Percentiles rank a stretch among this genome's conserved stretches.
phyloP scores from a whole-genome alignment of 2,888 invertebrate species.

The Sinelater perroti region DNA sequence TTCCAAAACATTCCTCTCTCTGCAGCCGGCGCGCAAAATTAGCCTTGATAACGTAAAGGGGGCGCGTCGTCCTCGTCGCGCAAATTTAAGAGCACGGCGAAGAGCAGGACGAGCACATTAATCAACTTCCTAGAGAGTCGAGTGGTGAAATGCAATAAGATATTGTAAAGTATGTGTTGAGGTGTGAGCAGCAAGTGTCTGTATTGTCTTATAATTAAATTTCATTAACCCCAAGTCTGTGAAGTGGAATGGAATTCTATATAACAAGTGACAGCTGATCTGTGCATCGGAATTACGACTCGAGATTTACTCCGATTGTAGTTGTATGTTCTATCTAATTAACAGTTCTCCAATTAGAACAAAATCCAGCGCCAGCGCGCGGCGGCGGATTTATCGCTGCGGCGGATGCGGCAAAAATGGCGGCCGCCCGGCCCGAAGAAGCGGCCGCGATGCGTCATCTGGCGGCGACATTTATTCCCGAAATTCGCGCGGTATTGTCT shows the following conservation, averaged over 20 bases:
- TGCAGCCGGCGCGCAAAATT: no score
- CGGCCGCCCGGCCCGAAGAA: constrained; percentile 13
- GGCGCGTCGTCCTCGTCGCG: constrained; percentile 2
- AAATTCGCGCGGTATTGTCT: constrained; percentile 41
- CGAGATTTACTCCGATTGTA: constrained; percentile 43
- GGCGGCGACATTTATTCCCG: constrained; percentile 33
- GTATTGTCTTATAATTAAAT: constrained; percentile 59
- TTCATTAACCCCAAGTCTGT: constrained; percentile 56
- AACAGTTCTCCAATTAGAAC: constrained; percentile 35
- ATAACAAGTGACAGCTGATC: constrained; percentile 57
- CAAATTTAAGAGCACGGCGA: not conserved
- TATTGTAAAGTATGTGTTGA: constrained; percentile 57
- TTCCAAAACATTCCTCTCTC: no score
- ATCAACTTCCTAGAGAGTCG: constrained; percentile 30
- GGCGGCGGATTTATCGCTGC: not conserved
- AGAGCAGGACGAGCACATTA: constrained; percentile 23
- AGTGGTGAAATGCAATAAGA: constrained; percentile 53
- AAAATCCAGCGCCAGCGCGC: no score
- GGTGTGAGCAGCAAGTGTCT: constrained; percentile 52
- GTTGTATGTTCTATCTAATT: constrained; percentile 38
- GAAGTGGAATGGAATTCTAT: constrained; percentile 51
- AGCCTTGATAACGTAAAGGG: no score
- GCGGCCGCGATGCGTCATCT: constrained; percentile 29
- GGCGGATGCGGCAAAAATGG: not conserved
- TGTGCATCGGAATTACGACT: constrained; percentile 48